phyloP scores from a whole-genome alignment of 2,797 vertebrate species.

The Anniella stebbinsi region DNA sequence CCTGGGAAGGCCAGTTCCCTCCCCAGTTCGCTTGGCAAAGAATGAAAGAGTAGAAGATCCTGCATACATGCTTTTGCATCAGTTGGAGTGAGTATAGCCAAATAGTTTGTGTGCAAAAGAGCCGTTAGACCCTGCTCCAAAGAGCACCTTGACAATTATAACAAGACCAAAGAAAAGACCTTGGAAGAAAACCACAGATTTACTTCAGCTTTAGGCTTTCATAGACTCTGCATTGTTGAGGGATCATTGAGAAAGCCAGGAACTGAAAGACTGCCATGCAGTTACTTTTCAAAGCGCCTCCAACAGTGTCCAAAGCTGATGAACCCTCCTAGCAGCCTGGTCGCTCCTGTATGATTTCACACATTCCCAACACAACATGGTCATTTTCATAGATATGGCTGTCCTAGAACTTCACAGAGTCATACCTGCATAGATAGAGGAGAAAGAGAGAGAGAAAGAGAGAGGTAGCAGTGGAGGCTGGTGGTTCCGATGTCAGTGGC shows the following conservation, averaged over 20 bases:
- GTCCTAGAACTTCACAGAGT: constrained; percentile 34
- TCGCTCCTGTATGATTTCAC: background rate
- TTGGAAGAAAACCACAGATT: constrained; percentile 55
- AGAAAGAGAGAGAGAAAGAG: no score
- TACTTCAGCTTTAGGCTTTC: constrained; percentile 55
- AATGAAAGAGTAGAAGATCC: background rate
- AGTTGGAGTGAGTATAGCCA: rapidly evolving
- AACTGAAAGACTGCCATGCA: constrained; percentile 18
- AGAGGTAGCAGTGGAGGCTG: no score
- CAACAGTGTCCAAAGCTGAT: constrained; percentile 63
- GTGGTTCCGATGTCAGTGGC: no score
- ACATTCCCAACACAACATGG: background rate
- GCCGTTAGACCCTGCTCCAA: background rate
- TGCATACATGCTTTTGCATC: rapidly evolving
- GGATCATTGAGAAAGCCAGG: constrained; percentile 48
- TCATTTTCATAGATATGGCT: background rate
- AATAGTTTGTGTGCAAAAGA: background rate
- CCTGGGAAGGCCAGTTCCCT: background rate
- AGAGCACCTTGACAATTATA: constrained; percentile 38
- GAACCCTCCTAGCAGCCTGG: constrained; percentile 62
- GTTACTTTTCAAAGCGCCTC: constrained; percentile 10
- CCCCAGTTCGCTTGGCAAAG: background rate
- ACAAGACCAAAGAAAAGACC: background rate
- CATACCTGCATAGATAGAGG: constrained; percentile 42
- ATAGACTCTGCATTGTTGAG: constrained; percentile 52